phyloP scores from a whole-genome alignment of 1,140 invertebrate genomes.

The Cryptotermes secundus region DNA sequence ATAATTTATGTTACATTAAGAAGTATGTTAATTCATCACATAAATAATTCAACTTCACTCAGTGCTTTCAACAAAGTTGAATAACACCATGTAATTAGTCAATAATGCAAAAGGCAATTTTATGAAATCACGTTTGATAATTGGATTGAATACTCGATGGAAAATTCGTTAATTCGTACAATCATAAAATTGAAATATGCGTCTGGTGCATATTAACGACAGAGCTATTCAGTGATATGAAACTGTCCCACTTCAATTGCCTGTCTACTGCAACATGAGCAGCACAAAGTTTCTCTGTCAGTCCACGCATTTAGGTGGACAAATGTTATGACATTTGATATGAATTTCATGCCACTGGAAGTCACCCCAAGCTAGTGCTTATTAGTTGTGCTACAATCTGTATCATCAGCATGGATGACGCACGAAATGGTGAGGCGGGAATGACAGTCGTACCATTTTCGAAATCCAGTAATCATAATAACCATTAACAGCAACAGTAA shows the following conservation, averaged over 20 bases:
- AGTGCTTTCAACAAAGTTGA: background rate
- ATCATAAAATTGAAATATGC: background rate
- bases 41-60: background rate
- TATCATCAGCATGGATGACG: too few species aligned
- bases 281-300: background rate
- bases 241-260: background rate
- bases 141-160: background rate
- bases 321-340: too few species aligned
- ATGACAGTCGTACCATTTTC: too few species aligned
- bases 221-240: background rate
- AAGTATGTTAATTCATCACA: background rate
- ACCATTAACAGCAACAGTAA: too few species aligned
- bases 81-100: background rate
- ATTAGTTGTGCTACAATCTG: too few species aligned
- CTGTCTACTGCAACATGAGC: background rate
- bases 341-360: too few species aligned
- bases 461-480: too few species aligned
- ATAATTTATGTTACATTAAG: background rate
- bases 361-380: too few species aligned
- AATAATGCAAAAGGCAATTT: slow-evolving; percentile 1
- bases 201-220: background rate
- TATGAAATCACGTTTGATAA: slow-evolving; percentile 14
- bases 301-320: too few species aligned
- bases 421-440: too few species aligned
- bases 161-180: background rate